Conservation (phyloP, 1,140 invertebrate genomes). For the Triops longicaudatus region DNA sequence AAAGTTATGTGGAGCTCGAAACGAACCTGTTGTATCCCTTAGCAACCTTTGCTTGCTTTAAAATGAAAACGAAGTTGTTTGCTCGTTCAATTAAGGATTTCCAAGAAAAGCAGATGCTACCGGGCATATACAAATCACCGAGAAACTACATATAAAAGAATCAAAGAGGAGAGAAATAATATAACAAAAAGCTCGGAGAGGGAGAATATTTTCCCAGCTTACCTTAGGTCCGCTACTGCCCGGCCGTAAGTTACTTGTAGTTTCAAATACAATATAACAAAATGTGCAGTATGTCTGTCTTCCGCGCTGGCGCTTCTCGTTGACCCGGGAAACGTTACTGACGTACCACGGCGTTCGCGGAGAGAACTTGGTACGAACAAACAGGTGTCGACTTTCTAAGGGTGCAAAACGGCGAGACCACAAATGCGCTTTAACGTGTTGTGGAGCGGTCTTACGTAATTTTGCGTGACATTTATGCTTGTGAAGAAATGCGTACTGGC, state of each 20-base stretch:
- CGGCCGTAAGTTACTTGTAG: not conserved
- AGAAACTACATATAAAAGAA: not conserved
- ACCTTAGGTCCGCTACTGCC: not conserved
- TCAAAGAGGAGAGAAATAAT: not conserved
- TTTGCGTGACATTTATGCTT: not conserved
- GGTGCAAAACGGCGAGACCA: not conserved
- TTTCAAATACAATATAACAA: not conserved
- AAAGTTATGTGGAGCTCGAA: too few relatives aligned
- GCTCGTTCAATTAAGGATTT: too few relatives aligned
- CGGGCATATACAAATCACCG: too few relatives aligned
- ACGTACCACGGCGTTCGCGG: not conserved
- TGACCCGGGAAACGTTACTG: not conserved
- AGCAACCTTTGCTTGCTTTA: too few relatives aligned
- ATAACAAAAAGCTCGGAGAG: not conserved
- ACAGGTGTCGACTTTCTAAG: slow-evolving; percentile 1
- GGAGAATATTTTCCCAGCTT: not conserved
- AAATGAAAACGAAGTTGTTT: too few relatives aligned
- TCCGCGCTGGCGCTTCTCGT: not conserved
- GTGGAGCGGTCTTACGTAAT: not conserved
- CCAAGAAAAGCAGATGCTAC: too few relatives aligned
- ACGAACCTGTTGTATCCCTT: too few relatives aligned
- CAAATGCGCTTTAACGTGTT: not conserved
- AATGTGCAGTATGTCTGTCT: not conserved
- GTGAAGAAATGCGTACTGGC: not conserved
- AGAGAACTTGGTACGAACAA: not conserved